A percentile compares a stretch with the other conserved stretches of the same genome.
These are phyloP conservation scores for Protobothrops flavoviridis DNA, from an alignment of 2,113 vertebrate species.

Conservation along the genomic window DNA sequence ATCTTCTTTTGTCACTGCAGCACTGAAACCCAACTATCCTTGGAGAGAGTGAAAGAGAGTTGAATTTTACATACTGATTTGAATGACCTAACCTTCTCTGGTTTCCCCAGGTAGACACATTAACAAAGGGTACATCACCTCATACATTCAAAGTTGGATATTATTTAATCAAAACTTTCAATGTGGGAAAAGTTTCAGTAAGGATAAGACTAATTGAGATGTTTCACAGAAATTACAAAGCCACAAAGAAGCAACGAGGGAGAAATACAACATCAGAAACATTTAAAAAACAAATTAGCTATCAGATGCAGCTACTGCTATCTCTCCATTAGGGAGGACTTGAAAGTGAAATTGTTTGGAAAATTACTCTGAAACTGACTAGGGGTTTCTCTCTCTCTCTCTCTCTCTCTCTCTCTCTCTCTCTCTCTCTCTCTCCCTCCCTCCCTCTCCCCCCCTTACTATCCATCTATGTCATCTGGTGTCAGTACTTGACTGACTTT, in stretches of 20 bases:
- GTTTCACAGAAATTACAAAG: slow-evolving; percentile 32
- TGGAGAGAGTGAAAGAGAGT: not conserved
- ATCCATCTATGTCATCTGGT: not conserved
- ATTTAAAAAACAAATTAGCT: slow-evolving; percentile 55
- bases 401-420: not conserved
- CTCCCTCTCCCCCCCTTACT: not conserved
- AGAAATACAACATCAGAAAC: slow-evolving; percentile 35
- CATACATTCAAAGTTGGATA: slow-evolving; percentile 28
- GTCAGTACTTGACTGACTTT: not conserved
- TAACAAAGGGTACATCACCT: not conserved
- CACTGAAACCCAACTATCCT: not conserved
- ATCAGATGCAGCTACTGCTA: slow-evolving; percentile 31
- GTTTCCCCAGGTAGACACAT: not conserved
- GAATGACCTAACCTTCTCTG: not conserved
- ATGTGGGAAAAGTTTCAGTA: slow-evolving; percentile 43
- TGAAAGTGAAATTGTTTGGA: slow-evolving; percentile 55
- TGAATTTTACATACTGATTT: not conserved
- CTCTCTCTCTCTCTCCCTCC: not conserved
- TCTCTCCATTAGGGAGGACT: slow-evolving; percentile 46
- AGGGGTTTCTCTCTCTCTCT: not conserved
- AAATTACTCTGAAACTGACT: slow-evolving; percentile 36
- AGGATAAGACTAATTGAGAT: slow-evolving; percentile 23
- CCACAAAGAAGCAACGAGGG: slow-evolving; percentile 10
- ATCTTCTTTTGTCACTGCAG: not conserved
- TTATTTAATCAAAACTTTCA: slow-evolving; percentile 16